phyloP scores from a whole-genome alignment of 1,140 invertebrate species.

The Hypothenemus hampei region DNA sequence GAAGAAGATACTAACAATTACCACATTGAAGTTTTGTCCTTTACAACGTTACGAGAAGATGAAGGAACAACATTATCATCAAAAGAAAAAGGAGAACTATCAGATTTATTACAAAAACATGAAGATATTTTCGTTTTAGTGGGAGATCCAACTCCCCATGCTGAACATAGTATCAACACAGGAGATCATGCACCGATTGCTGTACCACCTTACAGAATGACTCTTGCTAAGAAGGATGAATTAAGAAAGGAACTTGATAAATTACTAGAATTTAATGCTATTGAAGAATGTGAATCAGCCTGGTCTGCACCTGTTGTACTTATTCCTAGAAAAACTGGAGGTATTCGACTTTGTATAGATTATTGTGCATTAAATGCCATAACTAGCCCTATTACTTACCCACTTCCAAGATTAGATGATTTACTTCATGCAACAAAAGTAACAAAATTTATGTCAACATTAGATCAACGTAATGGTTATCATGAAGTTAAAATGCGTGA shows the following conservation, averaged over 20 bases:
- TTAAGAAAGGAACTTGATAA: neutral
- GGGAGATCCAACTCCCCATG: constrained; percentile 11
- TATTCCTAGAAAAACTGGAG: constrained; percentile 48
- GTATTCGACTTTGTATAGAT: neutral
- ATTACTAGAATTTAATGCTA: constrained; percentile 35
- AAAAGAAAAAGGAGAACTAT: neutral
- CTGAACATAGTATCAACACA: constrained; percentile 22
- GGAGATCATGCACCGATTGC: constrained; percentile 16
- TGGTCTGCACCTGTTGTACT: constrained; percentile 50
- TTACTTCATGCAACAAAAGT: constrained; percentile 37
- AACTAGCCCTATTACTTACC: constrained; percentile 44
- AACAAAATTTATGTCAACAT: constrained; percentile 43
- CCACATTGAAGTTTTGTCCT: neutral
- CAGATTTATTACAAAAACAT: neutral
- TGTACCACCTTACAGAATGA: constrained; percentile 24
- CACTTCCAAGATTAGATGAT: constrained; percentile 47
- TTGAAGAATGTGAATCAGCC: constrained; percentile 43
- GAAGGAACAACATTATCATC: neutral
- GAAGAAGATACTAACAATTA: neutral
- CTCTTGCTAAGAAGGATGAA: neutral
- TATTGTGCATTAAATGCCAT: constrained; percentile 43
- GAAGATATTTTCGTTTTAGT: neutral
- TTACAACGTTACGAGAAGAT: neutral
- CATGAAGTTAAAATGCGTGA: constrained; percentile 39
- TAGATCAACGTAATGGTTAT: constrained; percentile 47